These are phyloP conservation scores for Taurulus bubalis DNA, from an alignment of 2,113 vertebrate genomes.

Conservation along the genomic window DNA sequence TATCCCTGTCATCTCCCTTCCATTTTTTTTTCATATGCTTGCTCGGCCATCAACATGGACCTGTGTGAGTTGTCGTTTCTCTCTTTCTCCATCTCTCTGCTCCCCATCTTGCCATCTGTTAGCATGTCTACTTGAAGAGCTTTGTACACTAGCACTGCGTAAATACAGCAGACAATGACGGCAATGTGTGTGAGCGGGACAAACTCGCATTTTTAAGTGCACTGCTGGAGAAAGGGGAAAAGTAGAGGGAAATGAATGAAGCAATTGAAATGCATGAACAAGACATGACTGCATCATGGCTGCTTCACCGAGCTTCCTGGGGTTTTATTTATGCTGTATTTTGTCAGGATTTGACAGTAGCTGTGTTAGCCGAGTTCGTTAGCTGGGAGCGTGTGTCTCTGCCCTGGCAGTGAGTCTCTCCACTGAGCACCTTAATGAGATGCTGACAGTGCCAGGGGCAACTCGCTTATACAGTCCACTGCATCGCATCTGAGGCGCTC, in stretches of 20 bases:
- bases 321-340: conserved; percentile 17
- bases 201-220: conserved; percentile 21
- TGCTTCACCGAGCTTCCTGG: not conserved
- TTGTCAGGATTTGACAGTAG: conserved; percentile 42
- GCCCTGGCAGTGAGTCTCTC: conserved; percentile 34
- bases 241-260: conserved; percentile 21
- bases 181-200: conserved; percentile 28
- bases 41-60: conserved; percentile 18
- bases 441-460: conserved; percentile 64
- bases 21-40: conserved; percentile 17
- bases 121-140: conserved; percentile 35
- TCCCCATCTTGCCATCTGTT: conserved; percentile 58
- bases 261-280: conserved; percentile 20
- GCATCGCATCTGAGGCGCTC: conserved; percentile 45
- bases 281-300: conserved; percentile 4
- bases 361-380: conserved; percentile 36
- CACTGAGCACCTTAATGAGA: conserved; percentile 66
- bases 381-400: conserved; percentile 35
- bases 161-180: conserved; percentile 56
- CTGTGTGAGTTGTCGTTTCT: conserved; percentile 31
- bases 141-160: conserved; percentile 31
- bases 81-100: conserved; percentile 24
- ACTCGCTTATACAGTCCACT: conserved; percentile 61
- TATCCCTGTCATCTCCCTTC: conserved; percentile 12
- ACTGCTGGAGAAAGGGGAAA: conserved; percentile 8